phyloP scores from a whole-genome alignment of 2,797 vertebrate genomes.

The Hypotaenidia philippensis region DNA sequence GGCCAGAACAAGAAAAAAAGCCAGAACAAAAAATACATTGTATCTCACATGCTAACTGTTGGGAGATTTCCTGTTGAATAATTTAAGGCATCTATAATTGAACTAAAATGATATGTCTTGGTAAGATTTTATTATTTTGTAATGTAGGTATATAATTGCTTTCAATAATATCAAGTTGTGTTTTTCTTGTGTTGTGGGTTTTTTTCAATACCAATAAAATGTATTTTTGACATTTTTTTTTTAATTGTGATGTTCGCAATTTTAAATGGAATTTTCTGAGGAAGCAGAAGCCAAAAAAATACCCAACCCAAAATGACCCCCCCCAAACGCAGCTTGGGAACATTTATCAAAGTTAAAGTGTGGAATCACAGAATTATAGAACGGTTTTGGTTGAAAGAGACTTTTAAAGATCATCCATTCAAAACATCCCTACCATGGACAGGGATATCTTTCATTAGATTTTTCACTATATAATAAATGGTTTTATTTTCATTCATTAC shows the following conservation, averaged over 20 bases:
- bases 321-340: background rate
- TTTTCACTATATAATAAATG: background rate
- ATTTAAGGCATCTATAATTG: background rate
- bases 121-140: background rate
- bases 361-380: background rate
- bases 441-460: background rate
- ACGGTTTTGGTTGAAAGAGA: background rate
- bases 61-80: background rate
- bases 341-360: background rate
- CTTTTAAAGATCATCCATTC: background rate
- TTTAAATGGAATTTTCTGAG: background rate
- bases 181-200: background rate
- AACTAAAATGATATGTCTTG: background rate
- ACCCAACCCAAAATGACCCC: no score
- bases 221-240: background rate
- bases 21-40: background rate
- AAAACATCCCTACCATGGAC: accelerated
- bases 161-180: background rate
- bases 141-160: background rate
- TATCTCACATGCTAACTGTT: background rate
- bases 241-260: no score
- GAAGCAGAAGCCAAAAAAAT: accelerated
- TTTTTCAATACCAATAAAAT: background rate
- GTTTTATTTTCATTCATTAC: background rate
- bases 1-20: background rate